phyloP scores from a whole-genome alignment of 2,113 vertebrate genomes.

The human region DNA sequence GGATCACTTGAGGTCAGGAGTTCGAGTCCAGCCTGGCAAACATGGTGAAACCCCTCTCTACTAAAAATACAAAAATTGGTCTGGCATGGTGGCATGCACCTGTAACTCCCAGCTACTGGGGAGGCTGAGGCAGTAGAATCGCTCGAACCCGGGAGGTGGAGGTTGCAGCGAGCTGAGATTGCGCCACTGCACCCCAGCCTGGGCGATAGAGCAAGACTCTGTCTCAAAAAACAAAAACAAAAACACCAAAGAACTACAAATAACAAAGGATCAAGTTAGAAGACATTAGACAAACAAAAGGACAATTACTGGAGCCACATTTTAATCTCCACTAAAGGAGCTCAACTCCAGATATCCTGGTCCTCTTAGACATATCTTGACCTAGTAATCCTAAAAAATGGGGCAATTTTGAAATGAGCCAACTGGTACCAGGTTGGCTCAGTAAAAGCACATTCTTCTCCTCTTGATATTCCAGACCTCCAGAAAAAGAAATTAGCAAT shows the following conservation, averaged over 20 bases:
- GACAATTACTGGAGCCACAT: background rate
- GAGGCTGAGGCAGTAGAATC: too few species aligned
- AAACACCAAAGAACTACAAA: background rate
- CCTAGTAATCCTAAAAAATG: background rate
- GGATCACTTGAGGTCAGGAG: too few species aligned
- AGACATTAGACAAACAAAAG: background rate
- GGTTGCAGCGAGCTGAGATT: too few species aligned
- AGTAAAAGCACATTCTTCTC: background rate
- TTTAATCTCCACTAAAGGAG: background rate
- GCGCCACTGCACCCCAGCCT: too few species aligned
- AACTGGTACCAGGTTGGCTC: background rate
- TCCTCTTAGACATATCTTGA: background rate
- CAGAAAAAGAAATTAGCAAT: slow-evolving; percentile 24
- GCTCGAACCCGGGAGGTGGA: too few species aligned
- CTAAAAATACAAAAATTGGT: too few species aligned
- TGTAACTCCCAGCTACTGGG: too few species aligned
- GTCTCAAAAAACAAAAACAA: too few species aligned
- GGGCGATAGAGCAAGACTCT: too few species aligned
- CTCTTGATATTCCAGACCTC: background rate
- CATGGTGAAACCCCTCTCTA: too few species aligned
- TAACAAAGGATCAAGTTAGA: background rate
- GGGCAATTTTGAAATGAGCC: background rate
- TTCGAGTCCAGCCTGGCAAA: too few species aligned
- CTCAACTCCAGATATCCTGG: background rate
- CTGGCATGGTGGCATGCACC: too few species aligned